phyloP scores from a whole-genome alignment of 2,888 invertebrate genomes.

The Nomada lathburiana region DNA sequence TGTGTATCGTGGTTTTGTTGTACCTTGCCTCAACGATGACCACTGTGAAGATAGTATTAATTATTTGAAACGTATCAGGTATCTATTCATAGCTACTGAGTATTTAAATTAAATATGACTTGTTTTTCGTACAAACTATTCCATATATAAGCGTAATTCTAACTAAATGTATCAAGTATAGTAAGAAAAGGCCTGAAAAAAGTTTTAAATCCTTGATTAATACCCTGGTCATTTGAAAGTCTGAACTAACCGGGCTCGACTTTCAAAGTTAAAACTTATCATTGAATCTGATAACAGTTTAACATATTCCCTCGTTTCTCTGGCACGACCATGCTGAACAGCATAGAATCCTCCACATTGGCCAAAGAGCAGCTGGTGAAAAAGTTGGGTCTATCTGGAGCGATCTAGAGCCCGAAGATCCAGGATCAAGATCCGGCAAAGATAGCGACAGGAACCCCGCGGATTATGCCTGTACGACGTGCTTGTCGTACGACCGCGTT shows the following conservation, averaged over 20 bases:
- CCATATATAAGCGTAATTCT: too few species aligned
- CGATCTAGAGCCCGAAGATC: conserved; percentile 73
- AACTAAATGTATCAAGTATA: too few species aligned
- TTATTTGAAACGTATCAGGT: too few species aligned
- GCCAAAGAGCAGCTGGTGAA: conserved; percentile 62
- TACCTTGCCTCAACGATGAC: too few species aligned
- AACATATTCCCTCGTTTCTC: conserved; percentile 32
- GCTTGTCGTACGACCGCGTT: conserved; percentile 74
- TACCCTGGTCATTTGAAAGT: conserved; percentile 31
- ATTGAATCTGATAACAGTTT: conserved; percentile 15
- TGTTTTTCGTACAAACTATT: too few species aligned
- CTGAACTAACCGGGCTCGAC: conserved; percentile 55
- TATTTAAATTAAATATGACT: too few species aligned
- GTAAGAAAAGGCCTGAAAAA: too few species aligned
- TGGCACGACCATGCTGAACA: not conserved
- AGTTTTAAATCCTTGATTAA: not conserved
- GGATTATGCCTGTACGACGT: conserved; percentile 76
- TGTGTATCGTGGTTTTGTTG: too few species aligned
- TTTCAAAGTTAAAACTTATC: conserved; percentile 50
- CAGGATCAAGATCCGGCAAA: conserved; percentile 76
- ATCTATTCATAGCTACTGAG: too few species aligned
- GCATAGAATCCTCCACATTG: conserved; percentile 19
- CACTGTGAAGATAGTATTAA: too few species aligned
- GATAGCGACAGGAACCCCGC: conserved; percentile 76
- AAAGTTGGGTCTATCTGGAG: conserved; percentile 70